Evolutionary conservation across 2,797 vertebrate genomes (phyloP).

Genomic region (Myripristis murdjan): DNA sequence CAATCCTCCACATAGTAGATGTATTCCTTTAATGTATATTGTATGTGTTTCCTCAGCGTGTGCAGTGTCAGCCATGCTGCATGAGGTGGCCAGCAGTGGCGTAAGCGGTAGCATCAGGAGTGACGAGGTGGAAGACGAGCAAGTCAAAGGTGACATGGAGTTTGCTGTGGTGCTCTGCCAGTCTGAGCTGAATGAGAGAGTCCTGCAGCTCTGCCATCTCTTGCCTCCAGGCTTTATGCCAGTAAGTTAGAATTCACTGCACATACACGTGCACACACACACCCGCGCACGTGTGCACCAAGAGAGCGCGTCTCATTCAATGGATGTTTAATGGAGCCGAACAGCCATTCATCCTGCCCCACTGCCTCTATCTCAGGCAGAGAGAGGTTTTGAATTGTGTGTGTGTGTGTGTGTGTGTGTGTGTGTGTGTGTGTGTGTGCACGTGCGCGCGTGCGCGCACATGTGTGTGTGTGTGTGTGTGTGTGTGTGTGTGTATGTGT

Average conservation of each 20-base stretch:
- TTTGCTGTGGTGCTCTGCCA: constrained; percentile 86
- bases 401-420: constrained; percentile 38
- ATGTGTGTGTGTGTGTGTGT: too few relatives aligned
- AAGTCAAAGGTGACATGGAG: constrained; percentile 73
- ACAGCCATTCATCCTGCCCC: constrained; percentile 77
- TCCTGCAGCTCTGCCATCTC: constrained; percentile 88
- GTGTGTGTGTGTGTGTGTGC: constrained; percentile 8
- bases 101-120: constrained; percentile 64
- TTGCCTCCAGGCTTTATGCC: constrained; percentile 89
- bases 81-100: constrained; percentile 81
- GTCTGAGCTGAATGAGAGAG: constrained; percentile 86
- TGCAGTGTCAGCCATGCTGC: constrained; percentile 88
- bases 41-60: constrained; percentile 84
- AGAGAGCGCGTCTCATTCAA: constrained; percentile 64
- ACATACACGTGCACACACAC: constrained; percentile 34
- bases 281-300: constrained; percentile 6
- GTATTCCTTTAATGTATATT: too few relatives aligned
- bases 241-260: constrained; percentile 84
- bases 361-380: constrained; percentile 64
- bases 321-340: constrained; percentile 79
- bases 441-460: too few relatives aligned
- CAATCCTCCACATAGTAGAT: too few relatives aligned
- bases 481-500: too few relatives aligned
- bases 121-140: constrained; percentile 46
- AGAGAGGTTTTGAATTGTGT: constrained; percentile 56